Base-by-base conservation (phyloP, 1,140 invertebrate genomes). In the Philotrypesis tridentata region DNA sequence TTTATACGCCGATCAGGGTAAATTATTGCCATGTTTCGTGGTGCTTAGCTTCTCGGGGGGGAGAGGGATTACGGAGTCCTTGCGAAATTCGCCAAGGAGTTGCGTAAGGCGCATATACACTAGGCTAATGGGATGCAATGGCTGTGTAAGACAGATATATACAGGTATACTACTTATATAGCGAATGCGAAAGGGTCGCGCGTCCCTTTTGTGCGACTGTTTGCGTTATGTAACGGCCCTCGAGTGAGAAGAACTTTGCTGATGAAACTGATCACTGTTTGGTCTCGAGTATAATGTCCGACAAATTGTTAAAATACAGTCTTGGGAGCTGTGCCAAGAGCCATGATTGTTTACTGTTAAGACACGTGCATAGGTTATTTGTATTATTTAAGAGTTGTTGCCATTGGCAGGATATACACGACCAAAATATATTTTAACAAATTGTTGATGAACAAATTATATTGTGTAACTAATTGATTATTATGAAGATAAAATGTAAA, bases 71-170 rank as follows among this genome's bases (percentile, higher is more conserved):
- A 48, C 9, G 37, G 12, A 55, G 21, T 75, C 23, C 9, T 2
- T 21, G 31, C 23, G 48, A 74, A 61, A 33, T 4, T 74, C 29
- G 3, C 29, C n/a, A 33, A 31, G 27, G 29, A n/a, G 63, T 76
- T 76, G 60, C 74, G 65, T 76, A 76, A 65, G 60, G 37, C 74
- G n/a, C n/a, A n/a, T n/a, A n/a, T n/a, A 17, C 68, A 67, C 33
- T 55, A 55, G 17, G 21, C 21, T 55, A 55, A 17, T n/a, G 21
- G 33, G n/a, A n/a, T n/a, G 9, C 40, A 14, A 14, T 43, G 14
- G 11, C 40, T 14, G 3, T 43, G 1, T 40, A n/a, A n/a, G n/a
- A n/a, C n/a, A n/a, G n/a, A 6, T 40, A 40, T 40, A 6, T 40
- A 40, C 8, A 6, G 8, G 4, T 48, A 21, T 48, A 21, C 5